These are phyloP conservation scores for Acromyrmex heyeri DNA, from an alignment of 1,140 invertebrate species.

Conservation along the genomic window DNA sequence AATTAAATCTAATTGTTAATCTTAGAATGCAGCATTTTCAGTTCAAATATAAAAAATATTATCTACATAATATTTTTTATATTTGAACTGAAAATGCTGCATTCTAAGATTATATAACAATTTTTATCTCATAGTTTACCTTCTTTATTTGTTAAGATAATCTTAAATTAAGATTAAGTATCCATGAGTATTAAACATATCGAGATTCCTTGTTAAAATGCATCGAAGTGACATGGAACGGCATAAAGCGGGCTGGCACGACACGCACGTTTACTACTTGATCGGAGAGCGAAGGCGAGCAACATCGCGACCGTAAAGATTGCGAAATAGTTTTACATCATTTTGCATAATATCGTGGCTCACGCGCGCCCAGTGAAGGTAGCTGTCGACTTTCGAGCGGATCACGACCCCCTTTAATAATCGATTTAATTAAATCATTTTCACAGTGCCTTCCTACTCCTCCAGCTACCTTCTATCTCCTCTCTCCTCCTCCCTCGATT, in stretches of 20 bases:
- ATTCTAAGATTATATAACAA: neutral
- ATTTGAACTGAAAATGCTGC: neutral
- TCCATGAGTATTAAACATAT: neutral
- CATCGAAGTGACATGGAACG: conserved; percentile 16
- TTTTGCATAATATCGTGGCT: conserved; percentile 50
- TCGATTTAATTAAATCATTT: conserved; percentile 68
- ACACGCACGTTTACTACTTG: conserved; percentile 28
- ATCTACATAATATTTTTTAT: too few species aligned
- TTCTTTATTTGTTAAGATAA: conserved; percentile 14
- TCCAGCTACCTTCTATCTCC: neutral
- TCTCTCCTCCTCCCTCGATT: neutral
- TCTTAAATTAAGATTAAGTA: conserved; percentile 35
- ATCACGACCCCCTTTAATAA: conserved; percentile 47
- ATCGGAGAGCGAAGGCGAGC: neutral
- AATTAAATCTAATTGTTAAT: too few species aligned
- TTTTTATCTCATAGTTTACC: neutral
- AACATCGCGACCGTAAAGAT: conserved; percentile 10
- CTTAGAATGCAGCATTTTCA: too few species aligned
- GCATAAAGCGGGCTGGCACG: conserved; percentile 11
- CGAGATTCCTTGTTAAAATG: neutral
- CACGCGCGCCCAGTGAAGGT: neutral
- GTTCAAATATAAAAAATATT: too few species aligned
- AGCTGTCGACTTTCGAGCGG: conserved; percentile 6
- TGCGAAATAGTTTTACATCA: conserved; percentile 48
- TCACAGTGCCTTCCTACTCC: conserved; percentile 13